Evolutionary conservation across 2,113 vertebrate species (phyloP).

Genomic region (Dryoscopus gambensis): DNA sequence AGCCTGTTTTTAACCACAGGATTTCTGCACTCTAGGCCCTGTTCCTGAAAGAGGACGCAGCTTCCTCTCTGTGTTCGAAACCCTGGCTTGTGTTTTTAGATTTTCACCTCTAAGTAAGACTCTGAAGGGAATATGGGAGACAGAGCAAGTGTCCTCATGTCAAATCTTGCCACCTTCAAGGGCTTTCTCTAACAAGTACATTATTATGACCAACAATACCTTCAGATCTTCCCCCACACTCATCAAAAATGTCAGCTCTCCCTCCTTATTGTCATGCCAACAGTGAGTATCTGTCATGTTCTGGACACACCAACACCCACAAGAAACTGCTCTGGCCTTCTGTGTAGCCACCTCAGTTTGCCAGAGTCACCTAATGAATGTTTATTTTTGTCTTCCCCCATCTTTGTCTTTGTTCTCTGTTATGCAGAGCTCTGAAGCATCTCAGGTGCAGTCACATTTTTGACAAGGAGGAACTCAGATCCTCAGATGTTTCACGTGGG

Average conservation of each 20-base stretch:
- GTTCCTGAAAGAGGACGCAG: not conserved
- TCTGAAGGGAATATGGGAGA: not conserved
- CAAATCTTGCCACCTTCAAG: not conserved
- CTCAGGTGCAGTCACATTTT: not conserved
- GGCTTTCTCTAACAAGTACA: not conserved
- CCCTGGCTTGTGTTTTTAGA: accelerated
- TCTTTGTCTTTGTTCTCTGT: not conserved
- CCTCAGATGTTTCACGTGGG: not conserved
- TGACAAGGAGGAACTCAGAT: not conserved
- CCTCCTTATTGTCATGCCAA: not conserved
- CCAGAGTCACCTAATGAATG: not conserved
- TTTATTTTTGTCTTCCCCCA: not conserved
- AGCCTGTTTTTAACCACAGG: not conserved
- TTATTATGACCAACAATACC: not conserved
- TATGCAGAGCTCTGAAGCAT: not conserved
- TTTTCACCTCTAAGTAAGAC: not conserved
- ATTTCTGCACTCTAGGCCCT: not conserved
- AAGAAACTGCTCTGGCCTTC: not conserved
- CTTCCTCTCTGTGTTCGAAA: not conserved
- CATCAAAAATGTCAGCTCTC: not conserved
- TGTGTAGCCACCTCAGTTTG: not conserved
- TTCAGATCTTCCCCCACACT: not conserved
- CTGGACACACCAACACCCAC: not conserved
- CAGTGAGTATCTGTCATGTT: not conserved
- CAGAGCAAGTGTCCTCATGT: not conserved